Evolutionary conservation across 2,888 invertebrate species (phyloP).

Genomic region (Tetheella fluctuosa): DNA sequence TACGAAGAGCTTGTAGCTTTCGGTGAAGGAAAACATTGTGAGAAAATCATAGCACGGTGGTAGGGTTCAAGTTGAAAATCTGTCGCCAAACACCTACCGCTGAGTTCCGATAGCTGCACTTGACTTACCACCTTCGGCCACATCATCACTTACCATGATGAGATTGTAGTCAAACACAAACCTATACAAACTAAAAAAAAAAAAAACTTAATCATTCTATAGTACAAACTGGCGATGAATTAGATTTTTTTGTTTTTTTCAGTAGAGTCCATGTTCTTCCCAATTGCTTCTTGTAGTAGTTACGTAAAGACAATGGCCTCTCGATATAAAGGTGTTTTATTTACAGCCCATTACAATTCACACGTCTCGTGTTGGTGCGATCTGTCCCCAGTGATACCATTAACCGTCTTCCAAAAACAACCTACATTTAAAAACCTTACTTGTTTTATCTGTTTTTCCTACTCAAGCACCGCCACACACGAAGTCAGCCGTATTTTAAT

Average conservation of each 20-base stretch:
- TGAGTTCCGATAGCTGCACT: too few species aligned
- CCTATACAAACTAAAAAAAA: too few species aligned
- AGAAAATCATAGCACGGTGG: too few species aligned
- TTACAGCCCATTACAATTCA: constrained; percentile 2
- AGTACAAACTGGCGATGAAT: too few species aligned
- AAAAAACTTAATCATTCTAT: too few species aligned
- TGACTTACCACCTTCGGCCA: too few species aligned
- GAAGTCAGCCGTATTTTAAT: constrained; percentile 46
- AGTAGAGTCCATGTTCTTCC: not conserved
- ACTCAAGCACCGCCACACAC: constrained; percentile 42
- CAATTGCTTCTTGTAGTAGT: not conserved
- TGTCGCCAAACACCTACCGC: too few species aligned
- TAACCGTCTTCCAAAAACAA: constrained; percentile 12
- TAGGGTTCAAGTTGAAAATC: too few species aligned
- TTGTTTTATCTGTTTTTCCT: constrained; percentile 34
- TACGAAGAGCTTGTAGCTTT: too few species aligned
- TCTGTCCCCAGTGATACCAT: constrained; percentile 11
- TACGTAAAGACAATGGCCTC: not conserved
- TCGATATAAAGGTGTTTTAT: not conserved
- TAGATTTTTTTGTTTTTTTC: not conserved
- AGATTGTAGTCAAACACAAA: too few species aligned
- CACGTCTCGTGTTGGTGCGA: not conserved
- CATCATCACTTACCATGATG: too few species aligned
- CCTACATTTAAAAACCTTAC: constrained; percentile 10
- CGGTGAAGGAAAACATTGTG: too few species aligned